Base-by-base conservation (phyloP, 2,113 vertebrate genomes). In the Pomatorhinus ruficollis region DNA sequence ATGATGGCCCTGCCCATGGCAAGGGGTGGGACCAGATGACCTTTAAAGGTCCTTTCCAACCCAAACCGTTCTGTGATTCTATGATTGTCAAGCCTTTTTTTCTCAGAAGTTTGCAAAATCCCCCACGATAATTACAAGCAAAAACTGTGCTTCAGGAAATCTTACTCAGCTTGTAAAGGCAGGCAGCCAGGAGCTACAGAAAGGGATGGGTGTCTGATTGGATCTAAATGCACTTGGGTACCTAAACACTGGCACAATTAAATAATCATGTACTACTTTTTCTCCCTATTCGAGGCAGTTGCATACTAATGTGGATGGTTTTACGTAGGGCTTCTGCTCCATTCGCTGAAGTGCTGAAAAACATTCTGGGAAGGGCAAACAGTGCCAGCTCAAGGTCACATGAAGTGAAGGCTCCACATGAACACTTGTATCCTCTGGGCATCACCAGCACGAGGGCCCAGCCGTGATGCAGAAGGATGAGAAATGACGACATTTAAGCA, bases 291-390 rank as follows among this genome's bases (percentile, higher is more conserved):
- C 0, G 1, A 95, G 64, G 45, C 31, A 65, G 59, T 16, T 72
- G 22, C 28, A 25, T 60, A 28, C 40, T 63, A 63, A 28, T 44
- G 79, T 3, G 61, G 68, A 24, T 69, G 79, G 44, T 72, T 89
- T 79, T 65, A 80, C 8, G 3, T 3, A 64, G n/a, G 83, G 57
- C 83, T 93, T 80, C 91, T 90, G 86, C 79, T 96, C 49, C 63
- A 12, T 68, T 90, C 90, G 76, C 83, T 72, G 33, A 76, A 90
- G 53, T 64, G 76, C 37, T 92, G 78, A 16, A 92, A 95, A 95
- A 93, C 57, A 74, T 35, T 45, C 37, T 23, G 66, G 57, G 76
- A 83, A 90, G 89, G 79, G 56, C 69, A 76, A 88, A 72, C 50
- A 64, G 53, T 31, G 71, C n/a, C 76, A 77, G 83, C 80, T 77